Evolutionary conservation across 2,113 vertebrate species (phyloP).

Genomic region (Lagopus muta): DNA sequence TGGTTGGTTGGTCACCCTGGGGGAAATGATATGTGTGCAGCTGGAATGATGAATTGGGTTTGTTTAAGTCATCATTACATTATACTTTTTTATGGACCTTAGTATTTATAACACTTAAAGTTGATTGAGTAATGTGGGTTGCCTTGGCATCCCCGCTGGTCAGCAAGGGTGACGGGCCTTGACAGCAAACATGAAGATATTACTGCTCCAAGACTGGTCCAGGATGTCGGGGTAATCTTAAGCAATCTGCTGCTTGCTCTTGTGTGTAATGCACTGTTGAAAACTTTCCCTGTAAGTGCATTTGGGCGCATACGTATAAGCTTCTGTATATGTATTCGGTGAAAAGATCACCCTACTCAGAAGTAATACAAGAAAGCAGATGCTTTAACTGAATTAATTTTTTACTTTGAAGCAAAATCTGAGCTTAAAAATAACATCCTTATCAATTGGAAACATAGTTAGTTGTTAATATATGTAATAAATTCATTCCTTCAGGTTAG

Average conservation of each 20-base stretch:
- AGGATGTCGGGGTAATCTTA: conserved; percentile 88
- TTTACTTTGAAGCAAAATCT: neutral
- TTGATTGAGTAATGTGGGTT: conserved; percentile 83
- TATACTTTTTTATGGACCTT: conserved; percentile 88
- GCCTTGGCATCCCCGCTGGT: conserved; percentile 80
- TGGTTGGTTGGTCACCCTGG: conserved; percentile 80
- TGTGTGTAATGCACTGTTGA: conserved; percentile 86
- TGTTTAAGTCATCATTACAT: conserved; percentile 92
- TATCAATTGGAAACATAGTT: neutral
- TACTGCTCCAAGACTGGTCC: conserved; percentile 81
- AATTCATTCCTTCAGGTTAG: neutral
- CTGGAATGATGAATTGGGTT: conserved; percentile 89
- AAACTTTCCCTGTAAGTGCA: conserved; percentile 78
- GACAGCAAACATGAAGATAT: conserved; percentile 87
- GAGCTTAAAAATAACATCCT: neutral
- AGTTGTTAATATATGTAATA: neutral
- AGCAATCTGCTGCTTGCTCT: conserved; percentile 91
- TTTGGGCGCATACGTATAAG: neutral
- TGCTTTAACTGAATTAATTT: neutral
- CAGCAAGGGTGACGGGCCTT: conserved; percentile 88
- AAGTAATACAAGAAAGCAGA: neutral
- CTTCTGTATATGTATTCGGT: neutral
- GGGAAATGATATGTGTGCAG: conserved; percentile 78
- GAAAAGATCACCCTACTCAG: neutral
- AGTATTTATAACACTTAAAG: conserved; percentile 88